Evolutionary conservation across 92 coral and sea anemone species (phyloP), one percentile per base, ranked within the genome.

Genomic region (Porites cylindrica): DNA sequence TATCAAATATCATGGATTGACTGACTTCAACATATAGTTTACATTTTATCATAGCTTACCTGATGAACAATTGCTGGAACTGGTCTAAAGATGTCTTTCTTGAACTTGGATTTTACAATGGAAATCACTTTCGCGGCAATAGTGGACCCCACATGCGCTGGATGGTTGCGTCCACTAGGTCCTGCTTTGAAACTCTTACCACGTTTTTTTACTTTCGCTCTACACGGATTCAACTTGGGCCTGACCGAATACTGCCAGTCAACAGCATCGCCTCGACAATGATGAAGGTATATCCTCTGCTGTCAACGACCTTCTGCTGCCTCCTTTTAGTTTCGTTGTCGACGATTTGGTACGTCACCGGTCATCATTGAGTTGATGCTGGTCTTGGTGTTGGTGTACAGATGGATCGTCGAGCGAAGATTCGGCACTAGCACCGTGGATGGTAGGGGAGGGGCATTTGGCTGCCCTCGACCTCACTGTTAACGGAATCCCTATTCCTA

Each of bases 191-290:
- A 77, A 10, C 24, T 7, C n/a, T 77, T 24, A 5, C 81, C 69
- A 14, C 69, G 8, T 20, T 52, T 50, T n/a, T 14, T 6, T 3
- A 77, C 68, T 77, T 19, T 77, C 8, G 81, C 81, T 16, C 19
- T 67, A 10, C 67, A 54, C 12, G 71, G 83, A 71, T 61, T 79
- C 11, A 38, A 32, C 24, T 64, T 79, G 8, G 84, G 84, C 9
- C 85, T 17, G 4, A 81, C 75, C 3, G 12, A 38, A 66, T 77
- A 67, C 26, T 81, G 76, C 66, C 85, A 81, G 85, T 81, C 77
- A 12, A 77, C 69, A 11, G 29, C 64, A 1, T 16, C 6, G 1
- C 52, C 76, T 43, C 29, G 60, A 24, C 26, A 8, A 13, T 26
- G 61, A 20, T 81, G 61, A 58, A 81, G 61, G 64, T 64, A 50